Percentiles rank a stretch among this genome's conserved stretches.
Conservation (phyloP, 2,113 vertebrate genomes). For the human region GRCh38 chr6:67122501-67123000, state of each 20-base stretch:
- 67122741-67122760: background rate
- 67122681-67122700: background rate
- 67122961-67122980: background rate
- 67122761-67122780: background rate
- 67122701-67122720: background rate
- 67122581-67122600: background rate
- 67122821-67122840: background rate
- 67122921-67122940: background rate
- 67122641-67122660: background rate
- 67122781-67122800: background rate
- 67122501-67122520: background rate
- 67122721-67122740: background rate
- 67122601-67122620: background rate
- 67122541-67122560: background rate
- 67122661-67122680: background rate
- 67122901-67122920: background rate
- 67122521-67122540: background rate
- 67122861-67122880: background rate
- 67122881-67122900: background rate
- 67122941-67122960: background rate
- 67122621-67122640: background rate
- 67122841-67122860: background rate
- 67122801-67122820: background rate
- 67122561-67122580: background rate
- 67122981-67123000: background rate